Conservation (phyloP, 1,140 invertebrate species). For the Manduca sexta region DNA sequence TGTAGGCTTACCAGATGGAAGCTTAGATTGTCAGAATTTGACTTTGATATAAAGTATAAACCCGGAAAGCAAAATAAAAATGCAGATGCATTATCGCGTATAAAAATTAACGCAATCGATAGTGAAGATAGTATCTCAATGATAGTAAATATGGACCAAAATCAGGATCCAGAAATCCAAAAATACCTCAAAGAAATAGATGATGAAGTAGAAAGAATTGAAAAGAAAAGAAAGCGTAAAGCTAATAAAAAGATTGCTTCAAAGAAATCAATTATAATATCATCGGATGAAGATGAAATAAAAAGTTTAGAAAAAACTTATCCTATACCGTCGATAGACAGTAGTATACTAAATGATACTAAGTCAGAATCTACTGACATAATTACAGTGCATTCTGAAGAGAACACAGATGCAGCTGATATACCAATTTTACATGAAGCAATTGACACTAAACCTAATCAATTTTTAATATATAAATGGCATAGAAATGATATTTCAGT, state of each 20-base stretch:
- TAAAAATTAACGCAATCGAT: no score
- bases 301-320: background rate
- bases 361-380: background rate
- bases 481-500: background rate
- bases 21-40: no score
- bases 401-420: background rate
- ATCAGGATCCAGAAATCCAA: background rate
- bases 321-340: background rate
- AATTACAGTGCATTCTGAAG: background rate
- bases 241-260: background rate
- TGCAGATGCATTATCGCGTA: no score
- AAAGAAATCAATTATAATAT: no score
- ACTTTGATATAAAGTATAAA: slow-evolving; percentile 14
- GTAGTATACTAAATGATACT: no score
- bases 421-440: no score
- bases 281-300: background rate
- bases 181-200: background rate
- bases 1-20: no score
- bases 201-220: background rate
- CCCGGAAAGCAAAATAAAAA: slow-evolving; percentile 12
- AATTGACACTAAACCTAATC: background rate
- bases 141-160: no score
- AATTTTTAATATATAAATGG: no score
- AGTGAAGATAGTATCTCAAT: no score
- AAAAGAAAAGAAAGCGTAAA: background rate